phyloP scores from a whole-genome alignment of 2,888 invertebrate species.

The Hermaeophaga mercurialis region DNA sequence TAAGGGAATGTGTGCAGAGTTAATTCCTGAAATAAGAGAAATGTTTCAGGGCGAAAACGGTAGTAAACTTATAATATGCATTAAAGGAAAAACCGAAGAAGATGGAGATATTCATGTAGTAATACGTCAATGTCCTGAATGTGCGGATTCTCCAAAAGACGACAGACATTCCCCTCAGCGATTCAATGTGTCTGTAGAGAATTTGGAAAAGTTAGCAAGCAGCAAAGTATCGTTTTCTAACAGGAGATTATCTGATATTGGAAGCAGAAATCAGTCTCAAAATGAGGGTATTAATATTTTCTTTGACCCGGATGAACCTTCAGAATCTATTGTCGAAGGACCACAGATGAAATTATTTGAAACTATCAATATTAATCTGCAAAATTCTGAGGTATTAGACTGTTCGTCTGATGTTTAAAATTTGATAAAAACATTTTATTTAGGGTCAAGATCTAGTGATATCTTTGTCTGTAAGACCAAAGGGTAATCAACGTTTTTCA shows the following conservation, averaged over 20 bases:
- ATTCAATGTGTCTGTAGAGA: constrained; percentile 5
- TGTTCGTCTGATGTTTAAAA: too few species aligned
- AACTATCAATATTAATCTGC: constrained; percentile 38
- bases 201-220: not conserved
- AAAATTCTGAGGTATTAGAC: constrained; percentile 27
- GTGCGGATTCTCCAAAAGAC: constrained; percentile 10
- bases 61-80: constrained; percentile 42
- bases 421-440: not conserved
- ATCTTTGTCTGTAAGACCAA: constrained; percentile 37
- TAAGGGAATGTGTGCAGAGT: too few species aligned
- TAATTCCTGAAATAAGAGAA: too few species aligned
- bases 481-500: not conserved
- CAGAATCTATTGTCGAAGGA: constrained; percentile 29
- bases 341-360: constrained; percentile 35
- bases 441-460: constrained; percentile 41
- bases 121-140: constrained; percentile 44
- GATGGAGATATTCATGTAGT: constrained; percentile 42
- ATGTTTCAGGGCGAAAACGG: constrained; percentile 33
- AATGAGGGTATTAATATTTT: constrained; percentile 23
- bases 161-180: not conserved
- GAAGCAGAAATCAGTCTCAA: not conserved
- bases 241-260: not conserved
- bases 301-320: constrained; percentile 29
- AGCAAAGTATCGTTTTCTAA: constrained; percentile 1
- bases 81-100: constrained; percentile 41